phyloP scores from a whole-genome alignment of 2,888 invertebrate species.

The Tethea ocularis region DNA sequence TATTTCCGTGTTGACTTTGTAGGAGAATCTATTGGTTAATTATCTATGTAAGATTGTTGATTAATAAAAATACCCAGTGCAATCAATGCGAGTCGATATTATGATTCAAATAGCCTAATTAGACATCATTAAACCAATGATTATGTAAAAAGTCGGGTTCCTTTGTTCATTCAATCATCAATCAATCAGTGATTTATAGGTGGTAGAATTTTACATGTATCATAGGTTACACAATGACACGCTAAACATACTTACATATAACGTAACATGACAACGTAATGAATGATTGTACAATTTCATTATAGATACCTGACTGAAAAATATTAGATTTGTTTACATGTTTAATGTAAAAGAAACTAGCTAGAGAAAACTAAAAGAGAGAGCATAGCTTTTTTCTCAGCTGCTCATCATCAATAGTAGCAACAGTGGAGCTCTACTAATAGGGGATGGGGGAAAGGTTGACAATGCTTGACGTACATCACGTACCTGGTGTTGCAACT shows the following conservation, averaged over 20 bases:
- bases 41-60: not conserved
- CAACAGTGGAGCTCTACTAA: no score
- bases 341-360: no score
- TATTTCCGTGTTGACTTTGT: not conserved
- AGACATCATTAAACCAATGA: not conserved
- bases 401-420: no score
- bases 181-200: slow-evolving; percentile 5
- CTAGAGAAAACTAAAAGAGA: no score
- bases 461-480: no score
- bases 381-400: no score
- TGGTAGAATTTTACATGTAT: not conserved
- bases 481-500: no score
- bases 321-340: not conserved
- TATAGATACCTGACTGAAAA: no score
- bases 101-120: not conserved
- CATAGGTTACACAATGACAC: not conserved
- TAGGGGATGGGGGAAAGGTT: no score
- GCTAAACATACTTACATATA: not conserved
- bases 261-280: no score
- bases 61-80: not conserved
- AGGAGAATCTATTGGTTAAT: not conserved
- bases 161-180: slow-evolving; percentile 1
- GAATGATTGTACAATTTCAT: not conserved
- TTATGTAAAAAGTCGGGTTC: not conserved
- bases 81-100: not conserved